Base-by-base conservation (phyloP, 2,113 vertebrate genomes). In the Pyxicephalus adspersus region DNA sequence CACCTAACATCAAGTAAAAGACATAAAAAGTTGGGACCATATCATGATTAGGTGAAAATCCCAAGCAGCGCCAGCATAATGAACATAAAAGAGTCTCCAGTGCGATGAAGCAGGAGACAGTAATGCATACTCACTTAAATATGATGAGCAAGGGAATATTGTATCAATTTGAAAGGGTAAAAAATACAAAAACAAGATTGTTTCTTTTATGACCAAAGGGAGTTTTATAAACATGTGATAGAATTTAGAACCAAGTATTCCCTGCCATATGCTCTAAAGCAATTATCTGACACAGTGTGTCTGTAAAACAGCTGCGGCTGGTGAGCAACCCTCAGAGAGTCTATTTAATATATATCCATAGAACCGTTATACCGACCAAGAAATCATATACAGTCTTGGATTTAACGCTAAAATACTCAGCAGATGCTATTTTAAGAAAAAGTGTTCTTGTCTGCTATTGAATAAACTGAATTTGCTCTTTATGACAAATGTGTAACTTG, bases 21-120 rank as follows among this genome's bases (percentile, higher is more conserved):
- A 57, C 67, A 80, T 61, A 31, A 72, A 72, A 80, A 80, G 55
- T 4, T 31, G 29, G 70, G 67, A 63, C 31, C 66, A 4, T 51
- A 63, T 64, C 15, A 28, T 80, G 77, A 80, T 80, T 80, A 80
- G 57, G 77, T 80, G 77, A 80, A 72, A 80, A 80, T 80, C 77
- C 77, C 45, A 71, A 29, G 20, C 67, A 80, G 77, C 66, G 77
- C 67, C 77, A 80, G 77, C 51, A 72, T 22, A 72, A 80, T 52
- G 77, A 64, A 80, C 67, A 80, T 71, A 80, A 80, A 80, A 80
- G 38, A 63, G 66, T 80, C 77, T 80, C 77, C 55, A 31, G 77
- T 72, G 66, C 61, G 55, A 71, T 80, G 67, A 31, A 80, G 77
- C 77, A 71, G 77, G 77, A 80, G 77, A 80, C 63, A 71, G 67